A percentile compares a stretch with the other conserved stretches of the same genome.
phyloP scores from a whole-genome alignment of 2,797 vertebrate species.

The Enteromius afrohamiltoni region DNA sequence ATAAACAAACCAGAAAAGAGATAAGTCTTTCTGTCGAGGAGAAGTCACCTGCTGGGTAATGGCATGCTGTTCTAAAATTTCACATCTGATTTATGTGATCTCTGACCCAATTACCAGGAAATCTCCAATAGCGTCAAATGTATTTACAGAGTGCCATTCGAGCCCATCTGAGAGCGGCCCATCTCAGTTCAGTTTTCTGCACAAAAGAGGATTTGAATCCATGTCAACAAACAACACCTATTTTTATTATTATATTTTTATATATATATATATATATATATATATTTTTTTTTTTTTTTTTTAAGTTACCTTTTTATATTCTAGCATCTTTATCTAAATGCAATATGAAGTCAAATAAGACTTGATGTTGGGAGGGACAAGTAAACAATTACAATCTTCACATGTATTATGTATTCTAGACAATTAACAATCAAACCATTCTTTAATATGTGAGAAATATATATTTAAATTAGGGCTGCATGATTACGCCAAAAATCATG shows the following conservation, averaged over 20 bases:
- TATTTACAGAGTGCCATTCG: conserved; percentile 27
- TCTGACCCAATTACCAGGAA: conserved; percentile 27
- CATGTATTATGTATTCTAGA: too few relatives aligned
- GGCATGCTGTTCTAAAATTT: conserved; percentile 12
- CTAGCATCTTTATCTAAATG: neutral
- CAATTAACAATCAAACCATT: too few relatives aligned
- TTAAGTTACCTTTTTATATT: neutral
- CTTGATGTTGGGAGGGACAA: neutral
- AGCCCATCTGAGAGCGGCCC: conserved; percentile 23
- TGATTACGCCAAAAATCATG: too few relatives aligned
- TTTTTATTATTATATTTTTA: too few relatives aligned
- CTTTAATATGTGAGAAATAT: too few relatives aligned
- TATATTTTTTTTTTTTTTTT: too few relatives aligned
- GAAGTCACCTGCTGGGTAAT: conserved; percentile 26
- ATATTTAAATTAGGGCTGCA: too few relatives aligned
- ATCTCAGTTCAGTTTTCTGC: conserved; percentile 21
- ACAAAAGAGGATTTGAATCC: conserved; percentile 17
- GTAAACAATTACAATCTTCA: neutral
- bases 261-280: too few relatives aligned
- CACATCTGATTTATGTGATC: conserved; percentile 31
- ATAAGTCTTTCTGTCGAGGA: neutral
- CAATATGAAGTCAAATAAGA: neutral
- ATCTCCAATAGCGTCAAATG: conserved; percentile 14
- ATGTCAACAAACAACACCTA: too few relatives aligned
- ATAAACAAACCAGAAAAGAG: neutral